Conservation (phyloP, 2,113 vertebrate species). For the Dromas ardeola region DNA sequence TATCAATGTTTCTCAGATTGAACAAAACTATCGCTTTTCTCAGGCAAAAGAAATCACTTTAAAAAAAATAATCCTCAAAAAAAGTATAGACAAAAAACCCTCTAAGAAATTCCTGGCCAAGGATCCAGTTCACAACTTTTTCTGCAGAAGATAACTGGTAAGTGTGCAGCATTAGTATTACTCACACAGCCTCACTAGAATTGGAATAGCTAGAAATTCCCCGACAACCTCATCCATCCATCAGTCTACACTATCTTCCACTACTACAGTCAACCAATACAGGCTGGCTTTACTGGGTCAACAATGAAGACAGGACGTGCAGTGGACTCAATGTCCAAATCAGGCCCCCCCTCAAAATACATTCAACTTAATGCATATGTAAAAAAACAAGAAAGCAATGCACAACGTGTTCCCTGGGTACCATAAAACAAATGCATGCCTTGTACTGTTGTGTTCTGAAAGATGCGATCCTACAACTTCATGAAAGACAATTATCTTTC, state of each 20-base stretch:
- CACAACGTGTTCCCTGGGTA: not conserved
- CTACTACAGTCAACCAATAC: not conserved
- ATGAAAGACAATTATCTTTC: slow-evolving; percentile 14
- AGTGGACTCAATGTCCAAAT: not conserved
- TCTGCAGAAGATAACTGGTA: not conserved
- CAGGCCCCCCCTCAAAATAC: not conserved
- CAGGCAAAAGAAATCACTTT: not conserved
- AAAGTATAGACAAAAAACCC: not conserved
- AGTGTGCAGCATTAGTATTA: rapidly evolving
- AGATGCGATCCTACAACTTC: not conserved
- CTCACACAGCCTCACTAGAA: not conserved
- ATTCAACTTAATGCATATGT: not conserved
- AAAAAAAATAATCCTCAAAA: not conserved
- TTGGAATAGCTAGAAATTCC: not conserved
- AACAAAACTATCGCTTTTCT: not conserved
- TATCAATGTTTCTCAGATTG: not conserved
- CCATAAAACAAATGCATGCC: not conserved
- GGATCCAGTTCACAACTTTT: not conserved
- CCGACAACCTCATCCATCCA: not conserved
- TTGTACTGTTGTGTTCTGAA: not conserved
- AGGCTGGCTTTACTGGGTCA: not conserved
- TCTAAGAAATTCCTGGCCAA: not conserved
- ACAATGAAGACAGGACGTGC: rapidly evolving
- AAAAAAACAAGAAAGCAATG: not conserved
- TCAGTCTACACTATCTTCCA: not conserved